Evolutionary conservation across 2,888 invertebrate species (phyloP), one percentile per base, ranked within the genome.

Genomic region (Watsonalla binaria): DNA sequence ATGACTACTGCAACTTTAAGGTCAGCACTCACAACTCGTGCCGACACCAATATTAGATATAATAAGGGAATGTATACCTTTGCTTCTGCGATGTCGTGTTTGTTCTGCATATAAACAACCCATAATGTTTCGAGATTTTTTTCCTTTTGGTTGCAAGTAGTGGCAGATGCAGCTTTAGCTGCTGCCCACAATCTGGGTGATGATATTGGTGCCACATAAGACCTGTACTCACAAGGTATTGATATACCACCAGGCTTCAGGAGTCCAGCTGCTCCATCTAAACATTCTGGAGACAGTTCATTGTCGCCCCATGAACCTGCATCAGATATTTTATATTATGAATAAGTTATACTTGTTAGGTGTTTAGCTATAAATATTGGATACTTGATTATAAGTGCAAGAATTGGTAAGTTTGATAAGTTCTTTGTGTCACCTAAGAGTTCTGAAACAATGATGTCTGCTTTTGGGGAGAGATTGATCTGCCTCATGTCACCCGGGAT

Each of bases 281-380:
- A 92, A 82, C 99, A 99, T 84, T 99, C 99, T 0, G 99, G 99
- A 0, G 98, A 98, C 9, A 99, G 92, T 88, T 99, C 99, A 81
- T 99, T 99, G 82, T 99, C 99, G 15, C 98, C 98, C 92, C 99
- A 99, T 1, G 99, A 99, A 0, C 95, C 93, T 92, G 65, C 11
- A 68, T 71, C 47, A 56, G 15, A 48, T 33, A 35, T n/a, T 13
- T 47, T 8, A 6, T 14, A 37, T 11, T 49, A 35, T 9, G 14
- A 8, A n/a, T 37, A 24, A 24, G 24, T 24, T 24, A 24, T 24
- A 24, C 24, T 24, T 24, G 24, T 24, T 24, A 2, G 24, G 24
- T 24, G 24, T 24, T 24, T 24, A n/a, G n/a, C 24, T 24, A 24
- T 24, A 24, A 24, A 24, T 24, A 24, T 24, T 24, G 24, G 24